Conservation (phyloP, 2,797 vertebrate genomes). For the Pteropus rufus region DNA sequence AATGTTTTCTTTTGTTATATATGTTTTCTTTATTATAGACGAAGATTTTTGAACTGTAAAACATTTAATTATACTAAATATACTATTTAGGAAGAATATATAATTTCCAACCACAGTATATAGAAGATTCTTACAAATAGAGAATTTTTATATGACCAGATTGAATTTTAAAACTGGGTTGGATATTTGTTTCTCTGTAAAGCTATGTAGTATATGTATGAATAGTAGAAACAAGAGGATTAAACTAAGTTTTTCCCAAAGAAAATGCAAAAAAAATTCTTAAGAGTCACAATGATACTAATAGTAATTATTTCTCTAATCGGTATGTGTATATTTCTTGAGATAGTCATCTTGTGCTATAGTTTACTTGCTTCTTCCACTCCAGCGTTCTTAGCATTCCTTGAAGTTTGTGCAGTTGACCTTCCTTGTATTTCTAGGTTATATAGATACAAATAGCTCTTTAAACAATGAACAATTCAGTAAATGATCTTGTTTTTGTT, state of each 20-base stretch:
- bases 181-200: slow-evolving; percentile 30
- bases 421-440: not conserved
- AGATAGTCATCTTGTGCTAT: not conserved
- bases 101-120: not conserved
- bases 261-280: not conserved
- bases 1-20: not conserved
- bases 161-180: slow-evolving; percentile 42
- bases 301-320: not conserved
- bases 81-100: slow-evolving; percentile 8
- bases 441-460: not conserved
- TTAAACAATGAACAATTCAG: not conserved
- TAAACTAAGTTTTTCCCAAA: not conserved
- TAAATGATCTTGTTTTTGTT: slow-evolving; percentile 30
- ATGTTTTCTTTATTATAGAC: not conserved
- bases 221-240: not conserved
- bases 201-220: not conserved
- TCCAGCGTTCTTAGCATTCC: not conserved
- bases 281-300: not conserved
- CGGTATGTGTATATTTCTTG: not conserved
- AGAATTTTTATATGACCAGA: not conserved
- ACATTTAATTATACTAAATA: slow-evolving; percentile 25
- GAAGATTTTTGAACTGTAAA: slow-evolving; percentile 21
- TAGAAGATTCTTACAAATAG: not conserved
- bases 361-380: not conserved
- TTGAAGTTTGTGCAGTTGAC: not conserved